Evolutionary conservation across 92 coral and sea anemone species (phyloP), one percentile per base, ranked within the genome.

Genomic region (Actinernus sp.): DNA sequence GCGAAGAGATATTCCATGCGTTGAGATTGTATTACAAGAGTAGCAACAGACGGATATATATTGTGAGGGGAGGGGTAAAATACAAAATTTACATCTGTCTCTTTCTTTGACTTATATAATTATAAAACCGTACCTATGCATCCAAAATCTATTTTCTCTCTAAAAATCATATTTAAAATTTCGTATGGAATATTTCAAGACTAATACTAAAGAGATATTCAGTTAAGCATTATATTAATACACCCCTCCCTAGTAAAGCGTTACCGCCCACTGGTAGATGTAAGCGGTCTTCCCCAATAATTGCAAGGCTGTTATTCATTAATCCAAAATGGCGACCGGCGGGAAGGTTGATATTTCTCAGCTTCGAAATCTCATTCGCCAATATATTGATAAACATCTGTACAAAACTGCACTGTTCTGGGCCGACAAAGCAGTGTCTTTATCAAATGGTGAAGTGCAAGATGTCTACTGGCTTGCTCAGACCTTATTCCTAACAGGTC

Each of bases 381-480:
- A 82, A 14, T 95, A 95, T 51, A 88, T 95, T 49, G 99, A 95
- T 78, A 79, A 79, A 53, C 99, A 95, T 70, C 68, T 83, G 82
- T 95, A 95, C 65, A 91, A 87, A 76, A 95, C 99, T 44, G 99
- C 99, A 18, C 67, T 91, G 14, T 95, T 91, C 60, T 95, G 99
- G 99, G 99, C 99, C 23, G 99, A 95, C 68, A 95, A 95, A 63
- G 90, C 99, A 7, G 91, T 95, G 61, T 83, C 99, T 21, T 63
- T 95, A 50, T 95, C 99, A 7, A 90, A 76, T 33, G 93, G 93
- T 13, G 97, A 93, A 22, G 89, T 87, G 31, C 98, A 93, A 66
- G 98, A 93, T 68, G 97, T 93, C 1, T 93, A 93, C 85, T 93
- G 98, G 98, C 81, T 93, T 63, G 91, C 97, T 3, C 98, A 93